These are phyloP conservation scores for Ptychadena robeensis DNA, from an alignment of 2,797 vertebrate genomes.

Conservation along the genomic window DNA sequence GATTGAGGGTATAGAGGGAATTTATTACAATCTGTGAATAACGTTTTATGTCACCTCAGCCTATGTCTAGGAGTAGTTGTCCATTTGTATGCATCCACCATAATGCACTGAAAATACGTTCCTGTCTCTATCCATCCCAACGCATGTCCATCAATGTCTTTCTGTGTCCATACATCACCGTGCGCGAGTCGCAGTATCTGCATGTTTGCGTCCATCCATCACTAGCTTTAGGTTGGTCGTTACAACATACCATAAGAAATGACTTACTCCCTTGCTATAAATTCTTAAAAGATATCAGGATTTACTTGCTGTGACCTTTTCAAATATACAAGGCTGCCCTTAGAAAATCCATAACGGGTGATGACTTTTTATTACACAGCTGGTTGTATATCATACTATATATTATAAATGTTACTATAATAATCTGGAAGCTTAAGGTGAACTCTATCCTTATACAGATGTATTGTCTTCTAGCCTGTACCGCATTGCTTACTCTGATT, in stretches of 20 bases:
- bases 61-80: background rate
- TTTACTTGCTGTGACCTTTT: background rate
- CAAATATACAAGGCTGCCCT: background rate
- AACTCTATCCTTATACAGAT: too few relatives aligned
- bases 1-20: background rate
- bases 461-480: too few relatives aligned
- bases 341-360: background rate
- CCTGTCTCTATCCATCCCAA: background rate
- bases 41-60: background rate
- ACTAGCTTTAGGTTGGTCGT: background rate
- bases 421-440: too few relatives aligned
- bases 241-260: background rate
- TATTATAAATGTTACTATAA: background rate
- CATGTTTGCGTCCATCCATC: background rate
- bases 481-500: too few relatives aligned
- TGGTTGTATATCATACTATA: background rate
- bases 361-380: background rate
- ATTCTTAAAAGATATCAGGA: background rate
- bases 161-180: background rate
- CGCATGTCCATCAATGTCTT: background rate
- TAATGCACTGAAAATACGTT: background rate
- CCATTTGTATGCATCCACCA: background rate
- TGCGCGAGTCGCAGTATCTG: background rate
- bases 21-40: background rate
- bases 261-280: background rate